Base-by-base conservation (phyloP, 2,113 vertebrate genomes). In the Hirundichthys speculiger region DNA sequence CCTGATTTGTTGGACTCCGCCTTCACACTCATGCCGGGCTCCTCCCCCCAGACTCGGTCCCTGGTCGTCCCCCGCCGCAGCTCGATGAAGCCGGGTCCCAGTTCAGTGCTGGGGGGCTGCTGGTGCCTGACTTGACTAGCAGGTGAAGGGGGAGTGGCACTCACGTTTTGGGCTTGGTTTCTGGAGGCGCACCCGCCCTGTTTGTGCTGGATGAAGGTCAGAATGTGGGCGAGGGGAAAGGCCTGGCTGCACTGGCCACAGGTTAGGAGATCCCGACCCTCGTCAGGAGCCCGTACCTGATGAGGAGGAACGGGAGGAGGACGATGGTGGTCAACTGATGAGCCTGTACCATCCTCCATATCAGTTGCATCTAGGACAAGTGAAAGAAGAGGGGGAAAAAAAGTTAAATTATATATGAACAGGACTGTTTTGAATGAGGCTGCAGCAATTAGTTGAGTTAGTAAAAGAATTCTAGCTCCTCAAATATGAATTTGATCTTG, bases 201-300 rank as follows among this genome's bases (percentile, higher is more conserved):
- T 60, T 94, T 94, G 91, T 94, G 93, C 69, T 93, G 90, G 75
- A 94, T 94, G 80, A 94, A 94, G 2, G 89, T 87, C 69, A 94
- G 79, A 68, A 94, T 94, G 83, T 93, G 89, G 30, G 91, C 93
- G 0, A 94, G 88, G 4, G 93, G 93, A 75, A 94, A 94, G 47
- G 92, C 91, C 77, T 79, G 88, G 66, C 89, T 89, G 75, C 93
- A 94, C 87, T 91, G 91, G 22, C 93, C 93, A 1, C 93, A 94
- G 60, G 93, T 94, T 63, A 94, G 73, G 14, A 94, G 90, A 81
- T 93, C 93, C 0, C 87, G 81, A 15, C 77, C 80, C 13, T 81
- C 80, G 6, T 62, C 51, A 0, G 59, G 46, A 5, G 59, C 73
- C 1, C 2, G 64, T 16, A 62, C 58, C 51, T 77, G 86, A 1